phyloP scores from a whole-genome alignment of 1,140 invertebrate genomes.

The Uloborus diversus region DNA sequence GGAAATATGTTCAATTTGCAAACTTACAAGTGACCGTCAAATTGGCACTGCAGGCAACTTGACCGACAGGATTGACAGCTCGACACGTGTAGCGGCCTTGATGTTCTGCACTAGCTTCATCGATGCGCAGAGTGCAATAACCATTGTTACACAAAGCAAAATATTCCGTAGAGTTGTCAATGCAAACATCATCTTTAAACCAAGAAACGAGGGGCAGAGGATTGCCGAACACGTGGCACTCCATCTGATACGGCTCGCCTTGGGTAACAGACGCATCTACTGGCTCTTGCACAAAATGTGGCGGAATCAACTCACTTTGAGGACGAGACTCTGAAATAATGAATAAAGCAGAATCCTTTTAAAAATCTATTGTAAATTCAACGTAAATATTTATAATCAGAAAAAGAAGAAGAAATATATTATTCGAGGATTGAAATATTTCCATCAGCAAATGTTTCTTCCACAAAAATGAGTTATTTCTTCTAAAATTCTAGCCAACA shows the following conservation, averaged over 20 bases:
- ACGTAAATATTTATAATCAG: too few relatives aligned
- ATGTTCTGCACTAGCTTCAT: constrained; percentile 71
- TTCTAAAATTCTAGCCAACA: too few relatives aligned
- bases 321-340: constrained; percentile 71
- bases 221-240: constrained; percentile 83
- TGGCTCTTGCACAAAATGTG: constrained; percentile 74
- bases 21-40: constrained; percentile 63
- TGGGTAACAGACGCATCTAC: constrained; percentile 72
- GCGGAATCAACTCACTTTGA: constrained; percentile 73
- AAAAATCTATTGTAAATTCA: too few relatives aligned
- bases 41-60: constrained; percentile 67
- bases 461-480: too few relatives aligned
- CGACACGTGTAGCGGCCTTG: constrained; percentile 71
- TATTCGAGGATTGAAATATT: too few relatives aligned
- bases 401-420: too few relatives aligned
- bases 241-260: constrained; percentile 74
- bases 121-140: constrained; percentile 69
- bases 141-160: constrained; percentile 73
- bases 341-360: not conserved
- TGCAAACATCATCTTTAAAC: constrained; percentile 89
- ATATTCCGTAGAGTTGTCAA: constrained; percentile 82
- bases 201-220: constrained; percentile 85
- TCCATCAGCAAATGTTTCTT: too few relatives aligned
- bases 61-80: constrained; percentile 69
- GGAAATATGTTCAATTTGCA: too few relatives aligned